phyloP scores from a whole-genome alignment of 1,140 invertebrate genomes.

The Cydia strobilella region DNA sequence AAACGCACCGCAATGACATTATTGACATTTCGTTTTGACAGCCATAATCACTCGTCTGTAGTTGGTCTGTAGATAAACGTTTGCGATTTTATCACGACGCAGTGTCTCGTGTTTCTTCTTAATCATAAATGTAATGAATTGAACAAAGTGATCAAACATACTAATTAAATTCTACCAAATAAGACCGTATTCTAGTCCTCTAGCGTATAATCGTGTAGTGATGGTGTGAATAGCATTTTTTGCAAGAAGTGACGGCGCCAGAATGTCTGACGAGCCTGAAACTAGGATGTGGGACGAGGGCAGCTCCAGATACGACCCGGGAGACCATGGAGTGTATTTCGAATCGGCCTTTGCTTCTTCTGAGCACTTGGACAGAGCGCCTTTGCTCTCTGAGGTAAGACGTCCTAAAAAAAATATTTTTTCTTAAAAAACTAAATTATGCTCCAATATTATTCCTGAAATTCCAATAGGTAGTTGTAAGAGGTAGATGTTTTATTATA shows the following conservation, averaged over 20 bases:
- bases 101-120: background rate
- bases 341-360: slow-evolving; percentile 72
- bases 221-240: slow-evolving; percentile 45
- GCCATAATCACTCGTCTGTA: slow-evolving; percentile 14
- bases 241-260: slow-evolving; percentile 56
- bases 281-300: slow-evolving; percentile 75
- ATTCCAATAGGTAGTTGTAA: background rate
- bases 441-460: background rate
- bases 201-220: background rate
- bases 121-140: background rate
- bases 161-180: background rate
- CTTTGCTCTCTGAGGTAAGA: slow-evolving; percentile 72
- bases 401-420: background rate
- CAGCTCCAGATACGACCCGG: slow-evolving; percentile 61
- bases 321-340: slow-evolving; percentile 62
- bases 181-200: background rate
- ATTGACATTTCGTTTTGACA: slow-evolving; percentile 14
- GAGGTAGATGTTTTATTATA: background rate
- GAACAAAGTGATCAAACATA: background rate
- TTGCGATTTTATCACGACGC: slow-evolving; percentile 7
- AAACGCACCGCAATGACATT: background rate
- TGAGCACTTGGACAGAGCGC: slow-evolving; percentile 72
- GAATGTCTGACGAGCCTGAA: slow-evolving; percentile 77
- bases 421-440: background rate
- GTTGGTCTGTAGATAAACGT: slow-evolving; percentile 11